phyloP scores from a whole-genome alignment of 2,113 vertebrate species.

The Mastomys natalensis region DNA sequence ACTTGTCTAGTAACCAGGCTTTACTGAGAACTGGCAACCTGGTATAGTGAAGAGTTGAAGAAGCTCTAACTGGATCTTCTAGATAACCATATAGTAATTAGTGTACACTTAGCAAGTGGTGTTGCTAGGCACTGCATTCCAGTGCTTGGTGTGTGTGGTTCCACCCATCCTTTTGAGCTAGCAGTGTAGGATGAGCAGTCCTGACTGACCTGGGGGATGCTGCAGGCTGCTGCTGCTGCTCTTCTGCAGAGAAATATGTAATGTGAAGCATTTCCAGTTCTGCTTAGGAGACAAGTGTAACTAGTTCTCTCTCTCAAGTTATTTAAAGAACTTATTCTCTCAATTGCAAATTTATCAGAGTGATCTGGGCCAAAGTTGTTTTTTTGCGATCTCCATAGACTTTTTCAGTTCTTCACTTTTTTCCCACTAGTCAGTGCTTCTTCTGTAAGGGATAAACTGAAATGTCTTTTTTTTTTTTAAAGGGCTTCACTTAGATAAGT shows the following conservation, averaged over 20 bases:
- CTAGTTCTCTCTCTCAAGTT: background rate
- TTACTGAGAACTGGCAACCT: conserved; percentile 14
- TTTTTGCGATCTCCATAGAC: background rate
- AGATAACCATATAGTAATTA: background rate
- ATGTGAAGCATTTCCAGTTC: background rate
- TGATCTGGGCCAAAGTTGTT: background rate
- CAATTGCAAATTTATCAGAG: conserved; percentile 18
- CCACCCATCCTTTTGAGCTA: background rate
- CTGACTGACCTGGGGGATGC: background rate
- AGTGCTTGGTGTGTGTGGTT: background rate
- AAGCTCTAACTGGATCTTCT: conserved; percentile 28
- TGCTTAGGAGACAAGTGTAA: background rate
- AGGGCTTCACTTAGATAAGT: background rate
- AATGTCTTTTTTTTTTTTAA: background rate
- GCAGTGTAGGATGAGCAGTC: background rate
- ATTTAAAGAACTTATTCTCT: background rate
- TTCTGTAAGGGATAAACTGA: background rate
- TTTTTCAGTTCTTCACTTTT: background rate
- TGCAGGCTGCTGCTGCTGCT: background rate
- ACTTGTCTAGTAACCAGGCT: background rate
- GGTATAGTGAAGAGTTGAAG: background rate
- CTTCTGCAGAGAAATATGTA: background rate
- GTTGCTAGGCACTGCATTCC: background rate
- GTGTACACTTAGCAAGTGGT: background rate
- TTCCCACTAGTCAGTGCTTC: background rate